Percentiles rank a stretch among this genome's conserved stretches.
Evolutionary conservation across 1,140 invertebrate genomes (phyloP).

Genomic region (Tribolium madens): DNA sequence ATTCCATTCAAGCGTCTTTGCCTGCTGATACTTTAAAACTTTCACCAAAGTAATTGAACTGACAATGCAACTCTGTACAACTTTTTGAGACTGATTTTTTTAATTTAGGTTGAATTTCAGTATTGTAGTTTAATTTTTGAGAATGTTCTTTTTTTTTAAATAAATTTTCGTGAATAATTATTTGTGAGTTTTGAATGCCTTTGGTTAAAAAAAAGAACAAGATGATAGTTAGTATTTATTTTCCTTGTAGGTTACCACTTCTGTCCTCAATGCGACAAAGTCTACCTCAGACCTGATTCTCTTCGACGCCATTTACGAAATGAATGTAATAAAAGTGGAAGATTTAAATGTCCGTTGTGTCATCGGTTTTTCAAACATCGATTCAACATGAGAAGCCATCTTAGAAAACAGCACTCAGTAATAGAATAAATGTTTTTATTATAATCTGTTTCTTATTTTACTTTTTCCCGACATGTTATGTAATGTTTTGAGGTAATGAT

Average conservation of each 20-base stretch:
- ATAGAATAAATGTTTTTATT: background rate
- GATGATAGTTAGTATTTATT: background rate
- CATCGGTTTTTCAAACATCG: slow-evolving; percentile 30
- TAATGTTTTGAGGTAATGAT: background rate
- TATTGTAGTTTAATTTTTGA: slow-evolving; percentile 14
- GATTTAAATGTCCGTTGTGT: slow-evolving; percentile 23
- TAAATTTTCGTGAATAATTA: background rate
- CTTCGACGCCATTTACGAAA: slow-evolving; percentile 45
- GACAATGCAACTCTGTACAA: slow-evolving; percentile 5
- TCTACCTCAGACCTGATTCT: slow-evolving; percentile 40
- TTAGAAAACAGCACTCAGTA: slow-evolving; percentile 21
- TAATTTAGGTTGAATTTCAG: background rate
- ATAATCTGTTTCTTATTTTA: background rate
- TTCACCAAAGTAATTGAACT: background rate
- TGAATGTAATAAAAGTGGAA: slow-evolving; percentile 44
- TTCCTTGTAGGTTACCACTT: slow-evolving; percentile 12
- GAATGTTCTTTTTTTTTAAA: slow-evolving; percentile 9
- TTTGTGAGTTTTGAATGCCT: slow-evolving; percentile 8
- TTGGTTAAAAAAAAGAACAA: background rate
- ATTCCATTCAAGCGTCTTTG: background rate
- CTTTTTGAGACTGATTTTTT: slow-evolving; percentile 29
- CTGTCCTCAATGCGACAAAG: slow-evolving; percentile 47
- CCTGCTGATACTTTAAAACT: background rate
- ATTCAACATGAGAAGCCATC: slow-evolving; percentile 34
- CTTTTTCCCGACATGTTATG: background rate